Evolutionary conservation across 2,113 vertebrate species (phyloP).

Genomic region (Forbesichthys agassizii): DNA sequence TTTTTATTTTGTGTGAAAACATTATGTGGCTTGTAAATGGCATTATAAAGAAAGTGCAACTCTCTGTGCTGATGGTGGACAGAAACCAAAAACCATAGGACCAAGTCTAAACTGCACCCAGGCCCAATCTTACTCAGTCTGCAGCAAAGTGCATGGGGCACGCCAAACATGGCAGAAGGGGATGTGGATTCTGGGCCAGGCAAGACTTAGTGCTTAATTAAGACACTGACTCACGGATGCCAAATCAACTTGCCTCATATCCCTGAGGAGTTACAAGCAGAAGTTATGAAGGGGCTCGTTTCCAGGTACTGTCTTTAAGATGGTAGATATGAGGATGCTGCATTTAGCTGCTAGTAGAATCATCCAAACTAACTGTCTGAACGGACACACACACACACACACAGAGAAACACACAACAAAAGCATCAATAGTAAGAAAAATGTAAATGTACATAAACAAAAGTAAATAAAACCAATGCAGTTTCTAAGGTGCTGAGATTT

Average conservation of each 20-base stretch:
- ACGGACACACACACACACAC: no score
- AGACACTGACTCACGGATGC: slow-evolving; percentile 69
- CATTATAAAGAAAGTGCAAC: slow-evolving; percentile 49
- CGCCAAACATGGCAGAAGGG: slow-evolving; percentile 72
- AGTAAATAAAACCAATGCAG: no score
- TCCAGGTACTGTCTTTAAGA: slow-evolving; percentile 20
- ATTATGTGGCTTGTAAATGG: background rate
- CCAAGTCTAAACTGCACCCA: slow-evolving; percentile 55
- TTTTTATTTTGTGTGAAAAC: slow-evolving; percentile 15
- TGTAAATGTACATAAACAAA: slow-evolving; percentile 17
- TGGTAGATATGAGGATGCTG: background rate
- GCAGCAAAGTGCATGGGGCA: slow-evolving; percentile 61
- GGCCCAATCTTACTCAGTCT: slow-evolving; percentile 43
- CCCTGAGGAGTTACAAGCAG: slow-evolving; percentile 62
- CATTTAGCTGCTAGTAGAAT: no score
- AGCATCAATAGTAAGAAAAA: background rate
- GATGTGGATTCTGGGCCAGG: slow-evolving; percentile 77
- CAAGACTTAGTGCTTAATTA: slow-evolving; percentile 80
- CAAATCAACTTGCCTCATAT: slow-evolving; percentile 73
- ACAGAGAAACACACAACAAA: background rate
- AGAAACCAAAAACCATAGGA: slow-evolving; percentile 61
- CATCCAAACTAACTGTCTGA: no score
- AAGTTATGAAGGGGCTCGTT: slow-evolving; percentile 63
- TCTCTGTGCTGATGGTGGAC: slow-evolving; percentile 55
- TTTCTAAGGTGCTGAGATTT: no score